Percentiles rank a stretch among this genome's conserved stretches.
These are phyloP conservation scores for Pseudoips prasinana DNA, from an alignment of 2,888 invertebrate species.

Conservation along the genomic window DNA sequence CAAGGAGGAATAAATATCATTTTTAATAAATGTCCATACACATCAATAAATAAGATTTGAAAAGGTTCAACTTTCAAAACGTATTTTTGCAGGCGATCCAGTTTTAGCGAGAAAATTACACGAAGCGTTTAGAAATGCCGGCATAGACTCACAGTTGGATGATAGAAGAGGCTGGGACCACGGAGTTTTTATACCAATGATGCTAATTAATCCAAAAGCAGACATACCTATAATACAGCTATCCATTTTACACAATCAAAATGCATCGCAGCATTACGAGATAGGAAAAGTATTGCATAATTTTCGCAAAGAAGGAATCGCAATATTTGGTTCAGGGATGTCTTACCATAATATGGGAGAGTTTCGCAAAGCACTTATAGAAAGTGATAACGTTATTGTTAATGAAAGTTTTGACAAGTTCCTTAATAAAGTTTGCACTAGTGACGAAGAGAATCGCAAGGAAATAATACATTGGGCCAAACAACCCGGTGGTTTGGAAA, in stretches of 20 bases:
- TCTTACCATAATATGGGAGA: conserved; percentile 34
- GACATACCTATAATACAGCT: conserved; percentile 50
- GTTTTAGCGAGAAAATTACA: conserved; percentile 40
- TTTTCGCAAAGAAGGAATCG: conserved; percentile 45
- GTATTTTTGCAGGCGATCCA: conserved; percentile 31
- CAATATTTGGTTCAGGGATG: conserved; percentile 50
- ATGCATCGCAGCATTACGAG: conserved; percentile 40
- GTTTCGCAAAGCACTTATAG: conserved; percentile 6
- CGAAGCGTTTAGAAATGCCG: conserved; percentile 38
- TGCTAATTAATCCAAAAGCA: conserved; percentile 49
- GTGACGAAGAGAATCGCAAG: conserved; percentile 39
- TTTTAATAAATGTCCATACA: too few relatives aligned
- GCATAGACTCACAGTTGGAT: conserved; percentile 39
- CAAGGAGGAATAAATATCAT: too few relatives aligned
- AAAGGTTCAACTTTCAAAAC: too few relatives aligned
- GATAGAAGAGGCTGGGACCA: conserved; percentile 53
- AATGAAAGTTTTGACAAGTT: conserved; percentile 24
- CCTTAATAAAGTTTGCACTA: conserved; percentile 21
- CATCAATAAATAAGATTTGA: too few relatives aligned
- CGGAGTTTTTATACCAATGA: conserved; percentile 56
- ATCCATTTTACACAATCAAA: conserved; percentile 45
- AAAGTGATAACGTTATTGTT: conserved; percentile 2
- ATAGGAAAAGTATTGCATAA: conserved; percentile 42
- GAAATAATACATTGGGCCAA: conserved; percentile 36
- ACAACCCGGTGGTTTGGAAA: conserved; percentile 28